phyloP scores from a whole-genome alignment of 2,888 invertebrate species.

The Volucella zonaria region DNA sequence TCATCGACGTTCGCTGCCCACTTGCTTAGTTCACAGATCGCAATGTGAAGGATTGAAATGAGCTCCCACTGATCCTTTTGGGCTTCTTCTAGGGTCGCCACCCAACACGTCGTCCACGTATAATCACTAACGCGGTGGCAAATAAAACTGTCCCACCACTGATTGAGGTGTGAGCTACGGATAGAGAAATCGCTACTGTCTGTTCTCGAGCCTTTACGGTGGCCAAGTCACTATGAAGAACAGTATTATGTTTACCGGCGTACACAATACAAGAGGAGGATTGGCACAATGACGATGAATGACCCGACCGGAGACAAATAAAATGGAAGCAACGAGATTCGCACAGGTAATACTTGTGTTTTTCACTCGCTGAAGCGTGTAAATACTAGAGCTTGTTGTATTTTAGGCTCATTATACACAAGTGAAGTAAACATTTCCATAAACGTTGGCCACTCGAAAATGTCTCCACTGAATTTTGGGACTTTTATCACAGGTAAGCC shows the following conservation, averaged over 20 bases:
- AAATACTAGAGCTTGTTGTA: slow-evolving; percentile 7
- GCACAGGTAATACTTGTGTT: not conserved
- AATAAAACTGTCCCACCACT: not conserved
- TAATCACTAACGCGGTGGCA: not conserved
- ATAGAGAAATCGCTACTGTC: too few species aligned
- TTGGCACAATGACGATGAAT: too few species aligned
- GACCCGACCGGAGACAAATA: not conserved
- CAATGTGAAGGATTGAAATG: too few species aligned
- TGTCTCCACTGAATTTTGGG: not conserved
- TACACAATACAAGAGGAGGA: too few species aligned
- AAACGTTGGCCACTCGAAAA: slow-evolving; percentile 17
- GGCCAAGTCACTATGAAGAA: too few species aligned
- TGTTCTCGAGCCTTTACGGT: too few species aligned
- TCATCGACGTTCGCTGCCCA: too few species aligned
- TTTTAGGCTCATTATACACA: slow-evolving; percentile 14
- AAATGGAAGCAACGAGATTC: not conserved
- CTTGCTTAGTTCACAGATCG: too few species aligned
- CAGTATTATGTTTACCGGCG: too few species aligned
- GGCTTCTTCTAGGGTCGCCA: too few species aligned
- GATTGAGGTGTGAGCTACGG: not conserved
- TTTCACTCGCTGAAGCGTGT: not conserved
- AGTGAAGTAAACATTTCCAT: slow-evolving; percentile 9
- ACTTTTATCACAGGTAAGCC: not conserved
- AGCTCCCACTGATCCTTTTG: too few species aligned
- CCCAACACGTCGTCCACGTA: too few species aligned